Evolutionary conservation across 2,113 vertebrate species (phyloP).

Genomic region (Oncorhynchus gorbuscha): DNA sequence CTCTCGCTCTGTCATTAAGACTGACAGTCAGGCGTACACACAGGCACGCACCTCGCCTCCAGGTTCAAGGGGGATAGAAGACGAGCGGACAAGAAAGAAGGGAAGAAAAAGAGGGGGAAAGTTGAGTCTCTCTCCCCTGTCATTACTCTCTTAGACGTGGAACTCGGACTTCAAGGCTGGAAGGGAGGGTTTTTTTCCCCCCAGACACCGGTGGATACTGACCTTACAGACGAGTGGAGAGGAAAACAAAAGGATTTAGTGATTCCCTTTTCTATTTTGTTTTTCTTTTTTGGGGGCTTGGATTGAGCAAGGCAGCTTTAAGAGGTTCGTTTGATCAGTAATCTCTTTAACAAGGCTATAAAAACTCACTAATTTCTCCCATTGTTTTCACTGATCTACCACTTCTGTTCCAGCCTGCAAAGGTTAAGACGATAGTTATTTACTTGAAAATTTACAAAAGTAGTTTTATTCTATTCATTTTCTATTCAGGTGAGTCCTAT

Average conservation of each 20-base stretch:
- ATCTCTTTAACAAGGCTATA: conserved; percentile 30
- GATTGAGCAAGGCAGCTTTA: conserved; percentile 37
- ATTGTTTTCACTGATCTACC: conserved; percentile 36
- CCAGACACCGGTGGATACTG: conserved; percentile 54
- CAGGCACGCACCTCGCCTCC: conserved; percentile 2
- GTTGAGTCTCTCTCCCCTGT: not conserved
- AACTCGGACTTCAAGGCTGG: conserved; percentile 24
- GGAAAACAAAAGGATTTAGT: conserved; percentile 38
- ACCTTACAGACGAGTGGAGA: conserved; percentile 19
- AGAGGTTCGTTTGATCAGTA: conserved; percentile 73
- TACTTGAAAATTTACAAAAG: not conserved
- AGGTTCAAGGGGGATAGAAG: conserved; percentile 38
- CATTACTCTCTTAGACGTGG: conserved; percentile 12
- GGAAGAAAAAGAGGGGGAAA: not conserved
- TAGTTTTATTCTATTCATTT: too few relatives aligned
- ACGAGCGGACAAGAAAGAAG: conserved; percentile 19
- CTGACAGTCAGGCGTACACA: conserved; percentile 10
- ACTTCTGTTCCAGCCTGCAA: not conserved
- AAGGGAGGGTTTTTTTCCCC: conserved; percentile 3
- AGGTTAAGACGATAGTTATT: not conserved
- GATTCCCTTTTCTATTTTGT: conserved; percentile 19
- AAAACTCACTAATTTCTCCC: not conserved
- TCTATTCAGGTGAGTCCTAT: too few relatives aligned
- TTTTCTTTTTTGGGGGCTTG: conserved; percentile 58
- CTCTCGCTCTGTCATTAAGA: conserved; percentile 30